Evolutionary conservation across 2,888 invertebrate genomes (phyloP).

Genomic region (Athetis lepigone): DNA sequence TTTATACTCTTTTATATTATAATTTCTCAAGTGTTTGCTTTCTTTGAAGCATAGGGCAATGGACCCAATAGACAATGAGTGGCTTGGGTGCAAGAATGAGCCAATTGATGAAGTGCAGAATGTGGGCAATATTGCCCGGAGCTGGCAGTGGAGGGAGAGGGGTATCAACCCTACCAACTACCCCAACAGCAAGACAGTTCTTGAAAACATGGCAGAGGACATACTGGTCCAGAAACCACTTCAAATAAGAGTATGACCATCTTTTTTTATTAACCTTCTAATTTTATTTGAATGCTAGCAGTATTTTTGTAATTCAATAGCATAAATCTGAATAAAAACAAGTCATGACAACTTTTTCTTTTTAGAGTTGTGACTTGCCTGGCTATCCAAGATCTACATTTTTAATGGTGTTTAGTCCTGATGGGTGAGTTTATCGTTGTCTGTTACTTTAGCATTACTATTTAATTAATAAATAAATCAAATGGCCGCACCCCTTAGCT

Average conservation of each 20-base stretch:
- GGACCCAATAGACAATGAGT: conserved; percentile 86
- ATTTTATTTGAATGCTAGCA: conserved; percentile 4
- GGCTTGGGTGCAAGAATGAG: conserved; percentile 84
- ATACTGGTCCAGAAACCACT: conserved; percentile 91
- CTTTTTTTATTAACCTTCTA: conserved; percentile 1
- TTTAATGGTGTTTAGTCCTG: conserved; percentile 96
- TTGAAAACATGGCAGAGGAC: conserved; percentile 92
- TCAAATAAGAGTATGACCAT: conserved; percentile 90
- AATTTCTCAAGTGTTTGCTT: not conserved
- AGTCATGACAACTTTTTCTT: conserved; percentile 55
- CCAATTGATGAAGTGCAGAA: conserved; percentile 78
- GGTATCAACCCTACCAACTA: conserved; percentile 82
- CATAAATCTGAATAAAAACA: not conserved
- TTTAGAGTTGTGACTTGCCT: conserved; percentile 93
- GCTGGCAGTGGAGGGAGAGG: conserved; percentile 87
- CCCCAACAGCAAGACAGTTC: conserved; percentile 86
- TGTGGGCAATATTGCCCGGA: conserved; percentile 82
- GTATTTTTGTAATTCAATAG: conserved; percentile 6
- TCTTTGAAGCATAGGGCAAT: conserved; percentile 69
- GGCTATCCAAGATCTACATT: conserved; percentile 95
- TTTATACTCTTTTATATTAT: too few species aligned
- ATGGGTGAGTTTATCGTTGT: conserved; percentile 91
- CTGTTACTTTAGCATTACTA: not conserved
- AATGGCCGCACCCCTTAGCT: not conserved
- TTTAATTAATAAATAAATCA: not conserved